Conservation (phyloP, 2,888 invertebrate genomes). For the Cremastinae sp. region DNA sequence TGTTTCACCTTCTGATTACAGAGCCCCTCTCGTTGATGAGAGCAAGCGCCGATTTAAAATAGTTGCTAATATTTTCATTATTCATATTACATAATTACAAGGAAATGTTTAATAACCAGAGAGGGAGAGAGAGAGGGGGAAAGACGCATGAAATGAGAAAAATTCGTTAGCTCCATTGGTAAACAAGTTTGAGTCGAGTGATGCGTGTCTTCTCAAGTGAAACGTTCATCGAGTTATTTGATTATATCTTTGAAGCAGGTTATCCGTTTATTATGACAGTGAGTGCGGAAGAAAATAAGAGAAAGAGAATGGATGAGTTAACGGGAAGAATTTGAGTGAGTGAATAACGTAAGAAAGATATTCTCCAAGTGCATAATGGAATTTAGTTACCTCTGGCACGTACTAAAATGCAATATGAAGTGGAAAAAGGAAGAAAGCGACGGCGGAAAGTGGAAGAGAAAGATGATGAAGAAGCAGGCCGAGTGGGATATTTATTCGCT, state of each 20-base stretch:
- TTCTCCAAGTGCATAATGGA: slow-evolving; percentile 55
- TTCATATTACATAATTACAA: no score
- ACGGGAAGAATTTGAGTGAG: slow-evolving; percentile 19
- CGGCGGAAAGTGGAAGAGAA: background rate
- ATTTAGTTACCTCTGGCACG: slow-evolving; percentile 58
- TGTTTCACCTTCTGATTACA: no score
- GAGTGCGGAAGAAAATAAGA: background rate
- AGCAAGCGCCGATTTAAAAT: no score
- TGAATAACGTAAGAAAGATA: slow-evolving; percentile 32
- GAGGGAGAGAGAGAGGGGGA: no score
- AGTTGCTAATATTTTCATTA: no score
- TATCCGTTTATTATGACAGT: slow-evolving; percentile 46
- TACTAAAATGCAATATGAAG: slow-evolving; percentile 59
- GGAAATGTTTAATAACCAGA: no score
- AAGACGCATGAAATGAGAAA: no score
- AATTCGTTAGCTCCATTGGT: background rate
- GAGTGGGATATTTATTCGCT: slow-evolving; percentile 61
- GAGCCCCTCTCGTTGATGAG: no score
- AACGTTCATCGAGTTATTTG: slow-evolving; percentile 45
- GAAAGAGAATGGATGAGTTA: background rate
- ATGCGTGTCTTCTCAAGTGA: slow-evolving; percentile 2
- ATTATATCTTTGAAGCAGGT: slow-evolving; percentile 50
- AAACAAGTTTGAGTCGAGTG: slow-evolving; percentile 19
- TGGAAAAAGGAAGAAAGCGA: slow-evolving; percentile 24
- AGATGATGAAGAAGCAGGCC: slow-evolving; percentile 16